Base-by-base conservation (phyloP, 2,888 invertebrate genomes). In the Hermaeophaga mercurialis region DNA sequence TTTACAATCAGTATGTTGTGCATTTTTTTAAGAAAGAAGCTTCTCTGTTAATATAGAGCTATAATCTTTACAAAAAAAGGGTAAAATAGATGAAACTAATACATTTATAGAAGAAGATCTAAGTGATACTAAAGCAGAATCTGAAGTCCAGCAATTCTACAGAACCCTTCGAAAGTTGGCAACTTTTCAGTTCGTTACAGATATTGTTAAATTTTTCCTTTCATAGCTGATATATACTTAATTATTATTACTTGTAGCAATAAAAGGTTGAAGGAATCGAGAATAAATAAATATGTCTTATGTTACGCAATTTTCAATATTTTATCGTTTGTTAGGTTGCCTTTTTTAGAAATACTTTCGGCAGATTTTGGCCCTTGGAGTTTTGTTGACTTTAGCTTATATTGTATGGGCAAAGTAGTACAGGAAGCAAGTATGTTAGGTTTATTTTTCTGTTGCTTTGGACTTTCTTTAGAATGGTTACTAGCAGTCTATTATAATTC, bases 391-490 rank as follows among this genome's bases (percentile, higher is more conserved):
- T 41, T 39, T 39, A 1, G 1, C 8, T 0, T 31, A 1, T 50
- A 31, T 31, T 41, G 39, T 14, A 12, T 39, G 7, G 49, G 31
- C 9, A 6, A 15, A 9, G 28, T 34, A 19, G 0, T 39, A n/a
- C 31, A 50, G 18, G 11, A 31, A 7, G 26, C 17, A 1, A n/a
- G 8, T 18, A n/a, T 31, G 5, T 2, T 50, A 4, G 41, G 49
- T 11, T 4, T 41, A 7, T 41, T 41, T 19, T 12, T 50, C 7
- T 31, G 14, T 19, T 12, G 15, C 14, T 41, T 50, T 6, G 39
- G 1, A 9, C 39, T 50, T 11, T 0, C 41, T 19, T 50, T 41
- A 6, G 41, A 50, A 19, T 50, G 49, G 49, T 14, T 50, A n/a
- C 4, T 50, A 28, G 19, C 11, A 5, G 31, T 50, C 2, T 31